These are phyloP conservation scores for Oceanodroma leucorhoa DNA, from an alignment of 2,797 vertebrate species.

Conservation along the genomic window DNA sequence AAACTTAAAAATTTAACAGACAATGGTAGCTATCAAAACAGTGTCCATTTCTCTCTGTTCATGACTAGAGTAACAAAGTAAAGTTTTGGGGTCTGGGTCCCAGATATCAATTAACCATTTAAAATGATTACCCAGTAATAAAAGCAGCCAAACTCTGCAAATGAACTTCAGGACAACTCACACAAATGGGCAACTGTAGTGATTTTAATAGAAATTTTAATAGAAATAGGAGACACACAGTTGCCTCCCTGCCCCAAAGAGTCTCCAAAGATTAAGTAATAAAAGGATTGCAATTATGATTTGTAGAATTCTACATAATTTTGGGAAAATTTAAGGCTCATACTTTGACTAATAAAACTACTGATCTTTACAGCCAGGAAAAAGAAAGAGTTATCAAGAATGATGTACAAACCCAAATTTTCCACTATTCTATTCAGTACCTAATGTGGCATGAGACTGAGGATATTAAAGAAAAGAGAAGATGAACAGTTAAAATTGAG, in stretches of 20 bases:
- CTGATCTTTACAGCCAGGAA: neutral
- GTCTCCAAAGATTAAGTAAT: neutral
- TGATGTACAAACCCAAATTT: neutral
- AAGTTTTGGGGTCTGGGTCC: neutral
- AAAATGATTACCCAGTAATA: neutral
- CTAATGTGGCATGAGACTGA: neutral
- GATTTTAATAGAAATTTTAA: neutral
- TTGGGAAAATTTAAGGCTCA: neutral
- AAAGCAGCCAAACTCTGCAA: neutral
- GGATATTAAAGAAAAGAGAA: neutral
- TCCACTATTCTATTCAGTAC: neutral
- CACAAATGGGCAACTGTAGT: neutral
- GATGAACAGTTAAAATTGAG: neutral
- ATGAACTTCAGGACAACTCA: neutral
- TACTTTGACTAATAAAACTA: neutral
- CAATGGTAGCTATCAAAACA: neutral
- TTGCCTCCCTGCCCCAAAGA: rapidly evolving
- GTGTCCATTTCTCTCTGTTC: neutral
- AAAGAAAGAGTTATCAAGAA: neutral
- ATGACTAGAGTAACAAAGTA: neutral
- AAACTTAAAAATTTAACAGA: neutral
- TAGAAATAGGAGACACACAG: rapidly evolving
- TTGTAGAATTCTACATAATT: neutral
- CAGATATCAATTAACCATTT: neutral
- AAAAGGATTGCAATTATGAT: neutral